Evolutionary conservation across 2,888 invertebrate genomes (phyloP).

Genomic region (Luffia ferchaultella): DNA sequence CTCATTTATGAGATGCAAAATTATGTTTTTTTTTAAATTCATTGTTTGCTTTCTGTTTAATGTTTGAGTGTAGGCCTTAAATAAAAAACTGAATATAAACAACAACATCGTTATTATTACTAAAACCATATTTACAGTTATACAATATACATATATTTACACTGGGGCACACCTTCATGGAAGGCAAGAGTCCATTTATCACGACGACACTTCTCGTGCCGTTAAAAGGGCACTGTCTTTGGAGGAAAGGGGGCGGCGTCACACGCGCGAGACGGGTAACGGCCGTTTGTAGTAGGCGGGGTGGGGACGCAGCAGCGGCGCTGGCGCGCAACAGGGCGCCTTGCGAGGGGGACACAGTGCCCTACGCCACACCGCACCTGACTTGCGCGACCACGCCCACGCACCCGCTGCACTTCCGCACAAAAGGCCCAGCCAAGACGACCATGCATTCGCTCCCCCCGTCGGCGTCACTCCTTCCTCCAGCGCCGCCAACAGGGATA

Average conservation of each 20-base stretch:
- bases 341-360: slow-evolving; percentile 56
- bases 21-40: too few species aligned
- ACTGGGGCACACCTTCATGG: slow-evolving; percentile 57
- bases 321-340: slow-evolving; percentile 29
- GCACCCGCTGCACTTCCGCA: slow-evolving; percentile 72
- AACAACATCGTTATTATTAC: slow-evolving; percentile 39
- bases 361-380: slow-evolving; percentile 65
- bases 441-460: slow-evolving; percentile 45
- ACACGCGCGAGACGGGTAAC: slow-evolving; percentile 51
- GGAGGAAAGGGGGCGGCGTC: slow-evolving; percentile 14
- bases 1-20: too few species aligned
- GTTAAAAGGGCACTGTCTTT: background rate
- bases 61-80: too few species aligned
- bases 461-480: slow-evolving; percentile 35
- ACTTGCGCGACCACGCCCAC: slow-evolving; percentile 74
- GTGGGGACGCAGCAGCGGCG: slow-evolving; percentile 39
- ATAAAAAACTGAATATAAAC: slow-evolving; percentile 20
- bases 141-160: slow-evolving; percentile 37
- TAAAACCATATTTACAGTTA: background rate
- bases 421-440: slow-evolving; percentile 68
- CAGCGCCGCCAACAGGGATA: slow-evolving; percentile 56
- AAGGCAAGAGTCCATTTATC: slow-evolving; percentile 34
- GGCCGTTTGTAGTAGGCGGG: slow-evolving; percentile 52
- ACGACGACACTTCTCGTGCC: background rate
- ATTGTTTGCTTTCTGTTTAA: too few species aligned